phyloP scores from a whole-genome alignment of 2,888 invertebrate genomes.

The Dryobota labecula region DNA sequence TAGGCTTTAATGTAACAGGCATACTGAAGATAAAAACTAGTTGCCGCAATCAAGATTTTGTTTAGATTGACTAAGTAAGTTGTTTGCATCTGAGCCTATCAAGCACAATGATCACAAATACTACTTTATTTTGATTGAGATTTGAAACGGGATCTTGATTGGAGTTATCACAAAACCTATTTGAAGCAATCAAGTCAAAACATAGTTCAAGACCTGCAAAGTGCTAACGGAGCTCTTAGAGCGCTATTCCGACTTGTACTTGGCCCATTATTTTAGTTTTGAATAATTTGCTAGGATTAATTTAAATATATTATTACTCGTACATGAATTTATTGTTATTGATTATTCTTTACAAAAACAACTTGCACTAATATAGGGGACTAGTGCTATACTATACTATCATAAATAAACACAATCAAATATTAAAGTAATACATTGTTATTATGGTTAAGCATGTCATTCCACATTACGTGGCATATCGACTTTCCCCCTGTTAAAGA shows the following conservation, averaged over 20 bases:
- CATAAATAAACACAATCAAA: not conserved
- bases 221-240: not conserved
- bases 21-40: no score
- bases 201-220: no score
- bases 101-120: no score
- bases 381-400: not conserved
- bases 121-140: no score
- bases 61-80: no score
- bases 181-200: no score
- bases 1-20: slow-evolving; percentile 9
- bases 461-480: not conserved
- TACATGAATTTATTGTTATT: not conserved
- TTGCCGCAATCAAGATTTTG: no score
- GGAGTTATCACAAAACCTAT: no score
- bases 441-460: not conserved
- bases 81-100: no score
- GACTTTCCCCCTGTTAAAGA: not conserved
- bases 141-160: no score
- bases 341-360: not conserved
- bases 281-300: not conserved
- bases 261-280: not conserved
- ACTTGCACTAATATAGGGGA: no score
- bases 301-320: no score
- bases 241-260: not conserved
- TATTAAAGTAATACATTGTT: not conserved